A percentile compares a stretch with the other conserved stretches of the same genome.
Conservation (phyloP, 2,113 vertebrate species). For the Monopterus albus region DNA sequence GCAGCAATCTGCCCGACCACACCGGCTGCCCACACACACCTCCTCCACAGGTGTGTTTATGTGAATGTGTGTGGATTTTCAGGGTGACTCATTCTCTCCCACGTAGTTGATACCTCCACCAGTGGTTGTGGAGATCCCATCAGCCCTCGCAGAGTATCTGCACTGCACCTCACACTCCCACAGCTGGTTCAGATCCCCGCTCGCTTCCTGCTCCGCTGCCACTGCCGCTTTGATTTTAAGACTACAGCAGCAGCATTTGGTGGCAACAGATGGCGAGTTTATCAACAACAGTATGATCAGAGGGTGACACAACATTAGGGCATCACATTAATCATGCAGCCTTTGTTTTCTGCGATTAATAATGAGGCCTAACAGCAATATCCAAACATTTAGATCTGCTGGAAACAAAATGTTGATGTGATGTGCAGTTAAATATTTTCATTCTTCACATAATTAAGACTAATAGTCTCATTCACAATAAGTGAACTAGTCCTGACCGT, state of each 20-base stretch:
- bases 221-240: conserved; percentile 9
- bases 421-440: conserved; percentile 34
- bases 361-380: conserved; percentile 15
- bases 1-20: conserved; percentile 44
- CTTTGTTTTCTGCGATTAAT: conserved; percentile 43
- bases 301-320: conserved; percentile 54
- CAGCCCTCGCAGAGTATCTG: conserved; percentile 37
- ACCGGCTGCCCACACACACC: conserved; percentile 61
- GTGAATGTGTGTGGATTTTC: conserved; percentile 17
- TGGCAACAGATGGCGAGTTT: conserved; percentile 61
- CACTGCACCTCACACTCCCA: conserved; percentile 25
- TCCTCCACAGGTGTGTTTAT: conserved; percentile 70
- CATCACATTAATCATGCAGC: conserved; percentile 38
- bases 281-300: conserved; percentile 55
- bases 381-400: conserved; percentile 33
- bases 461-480: conserved; percentile 2
- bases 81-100: conserved; percentile 63
- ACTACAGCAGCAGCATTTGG: conserved; percentile 32
- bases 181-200: neutral
- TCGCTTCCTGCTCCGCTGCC: neutral
- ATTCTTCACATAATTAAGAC: conserved; percentile 31
- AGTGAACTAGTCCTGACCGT: neutral
- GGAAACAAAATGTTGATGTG: conserved; percentile 9
- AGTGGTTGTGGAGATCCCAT: conserved; percentile 55
- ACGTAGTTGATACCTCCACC: conserved; percentile 53